Base-by-base conservation (phyloP, 92 coral and sea anemone species). In the Phymanthus crucifer region DNA sequence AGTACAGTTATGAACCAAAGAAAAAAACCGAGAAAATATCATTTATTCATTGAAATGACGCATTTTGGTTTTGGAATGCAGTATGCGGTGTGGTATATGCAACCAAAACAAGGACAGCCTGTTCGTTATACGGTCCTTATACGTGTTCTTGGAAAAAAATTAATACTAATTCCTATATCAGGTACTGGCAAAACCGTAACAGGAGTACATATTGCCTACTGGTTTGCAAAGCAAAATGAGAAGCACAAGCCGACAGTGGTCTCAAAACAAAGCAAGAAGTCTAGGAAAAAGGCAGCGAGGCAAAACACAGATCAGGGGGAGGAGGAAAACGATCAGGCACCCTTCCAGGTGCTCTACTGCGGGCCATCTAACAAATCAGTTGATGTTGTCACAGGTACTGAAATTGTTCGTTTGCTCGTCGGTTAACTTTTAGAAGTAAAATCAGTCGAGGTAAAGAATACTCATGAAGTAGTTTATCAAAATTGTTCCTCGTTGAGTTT, bases 351-450 rank as follows among this genome's bases (percentile, higher is more conserved):
- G 32, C 83, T 95, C 5, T 95, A 95, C 80, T 95, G 99, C 69
- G 99, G 99, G 21, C 99, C 98, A 26, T 95, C 99, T 0, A 95
- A 95, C 90, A 93, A 95, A 64, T 91, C 96, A 36, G 99, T 95
- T 23, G 97, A 95, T 50, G 98, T 95, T 38, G 97, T 93, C 29
- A 88, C 91, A 66, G 91, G 98, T 94, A 85, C 5, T 21, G 26
- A 3, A 7, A 19, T 19, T 19, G 27, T 54, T 5, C 14, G 11
- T 21, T 43, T 43, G 48, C 0, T 3, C 2, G 10, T 19, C 27
- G 7, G 10, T 0, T 54, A 0, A 21, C n/a, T 54, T 7, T 54
- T 13, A 54, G 64, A 4, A 54, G 16, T 45, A 45, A 0, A 54
- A 54, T 18, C 64, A 54, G 64, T 18, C 13, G 13, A 43, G n/a